Base-by-base conservation (phyloP, 1,140 invertebrate species). In the Lepidurus packardi region DNA sequence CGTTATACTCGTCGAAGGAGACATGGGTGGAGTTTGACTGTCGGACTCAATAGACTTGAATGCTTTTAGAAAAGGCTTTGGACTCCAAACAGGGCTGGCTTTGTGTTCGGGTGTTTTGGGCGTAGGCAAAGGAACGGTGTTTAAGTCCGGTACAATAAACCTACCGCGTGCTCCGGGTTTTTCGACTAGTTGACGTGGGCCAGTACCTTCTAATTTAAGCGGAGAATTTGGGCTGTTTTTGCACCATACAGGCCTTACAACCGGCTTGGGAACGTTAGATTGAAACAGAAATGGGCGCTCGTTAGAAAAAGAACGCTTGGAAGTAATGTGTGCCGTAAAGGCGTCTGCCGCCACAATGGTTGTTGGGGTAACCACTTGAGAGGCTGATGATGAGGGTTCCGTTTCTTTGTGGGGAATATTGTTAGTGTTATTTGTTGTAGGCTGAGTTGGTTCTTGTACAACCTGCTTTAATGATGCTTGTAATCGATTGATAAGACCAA, bases 401-500 rank as follows among this genome's bases (percentile, higher is more conserved):
- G 25, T 43, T 44, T 44, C 43, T 9, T 16, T 9, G 16, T 77
- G 42, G 75, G 43, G 24, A 8, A 21, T 8, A 8, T 7, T 42
- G 41, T 13, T 74, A 13, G 16, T 43, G 34, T 21, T 8, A 11
- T 7, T 25, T 7, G 7, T 25, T 41, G 74, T 7, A 21, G 74
- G 74, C 43, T 34, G 41, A 13, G 13, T n/a, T 13, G 53, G 53
- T 45, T 42, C 75, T 77, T 43, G 10, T 11, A 44, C 25, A 44
- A 77, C 47, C 10, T 76, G 43, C 11, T 76, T 43, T 3, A 93
- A 85, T 34, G 92, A 92, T 2, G 89, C 88, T 82, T 95, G 88
- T 0, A 95, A 86, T 74, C 91, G 89, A 1, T 90, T 90, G 21
- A 94, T 93, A 1, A 95, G 86, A 13, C 89, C 87, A 13, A 94